A percentile compares a stretch with the other conserved stretches of the same genome.
These are phyloP conservation scores for Desmodus rotundus DNA, from an alignment of 2,113 vertebrate species.

Conservation along the genomic window DNA sequence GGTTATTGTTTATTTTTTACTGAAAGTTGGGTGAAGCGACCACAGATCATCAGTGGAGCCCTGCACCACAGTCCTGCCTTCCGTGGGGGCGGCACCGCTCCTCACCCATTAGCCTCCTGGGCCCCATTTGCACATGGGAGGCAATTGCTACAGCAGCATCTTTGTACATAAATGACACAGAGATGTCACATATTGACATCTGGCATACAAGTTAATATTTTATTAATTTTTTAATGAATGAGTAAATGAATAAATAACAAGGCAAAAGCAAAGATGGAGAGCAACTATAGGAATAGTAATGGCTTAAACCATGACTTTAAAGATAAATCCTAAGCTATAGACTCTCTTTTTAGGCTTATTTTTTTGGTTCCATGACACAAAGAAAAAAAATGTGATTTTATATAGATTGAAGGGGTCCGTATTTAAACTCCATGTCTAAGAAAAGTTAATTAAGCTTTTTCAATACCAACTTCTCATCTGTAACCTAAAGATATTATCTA, in stretches of 20 bases:
- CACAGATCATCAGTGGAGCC: neutral
- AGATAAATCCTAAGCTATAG: neutral
- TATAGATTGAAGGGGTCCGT: neutral
- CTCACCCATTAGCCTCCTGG: neutral
- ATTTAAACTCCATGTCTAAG: neutral
- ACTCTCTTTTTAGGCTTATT: neutral
- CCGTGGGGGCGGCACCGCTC: accelerated
- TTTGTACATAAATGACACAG: neutral
- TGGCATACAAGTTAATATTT: neutral
- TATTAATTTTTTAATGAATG: neutral
- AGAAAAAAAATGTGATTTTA: neutral
- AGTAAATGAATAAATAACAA: neutral
- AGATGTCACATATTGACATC: neutral
- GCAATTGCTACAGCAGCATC: neutral
- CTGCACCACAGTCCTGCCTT: neutral
- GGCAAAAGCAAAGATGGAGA: neutral
- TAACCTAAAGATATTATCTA: neutral
- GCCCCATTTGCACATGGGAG: neutral
- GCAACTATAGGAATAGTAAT: neutral
- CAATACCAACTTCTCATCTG: neutral
- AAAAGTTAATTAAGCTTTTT: neutral
- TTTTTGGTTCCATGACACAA: neutral
- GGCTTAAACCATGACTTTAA: neutral
- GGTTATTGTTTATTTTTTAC: neutral
- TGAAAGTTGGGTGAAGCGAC: neutral